Conservation (phyloP, 2,113 vertebrate genomes). For the Hepsetus odoe region DNA sequence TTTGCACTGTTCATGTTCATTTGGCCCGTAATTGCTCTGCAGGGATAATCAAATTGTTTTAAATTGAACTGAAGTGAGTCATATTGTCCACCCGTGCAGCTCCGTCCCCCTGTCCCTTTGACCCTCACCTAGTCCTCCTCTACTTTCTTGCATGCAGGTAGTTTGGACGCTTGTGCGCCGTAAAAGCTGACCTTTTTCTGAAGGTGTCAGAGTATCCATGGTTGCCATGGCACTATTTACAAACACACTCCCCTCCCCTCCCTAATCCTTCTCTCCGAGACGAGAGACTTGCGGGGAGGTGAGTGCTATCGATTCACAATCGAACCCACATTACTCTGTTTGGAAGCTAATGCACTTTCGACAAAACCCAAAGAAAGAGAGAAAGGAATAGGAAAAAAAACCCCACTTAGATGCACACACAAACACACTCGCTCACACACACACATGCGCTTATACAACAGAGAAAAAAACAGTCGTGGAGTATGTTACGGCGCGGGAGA, state of each 20-base stretch:
- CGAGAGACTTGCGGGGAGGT: conserved; percentile 51
- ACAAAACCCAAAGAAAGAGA: conserved; percentile 53
- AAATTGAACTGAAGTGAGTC: background rate
- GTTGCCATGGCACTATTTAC: conserved; percentile 65
- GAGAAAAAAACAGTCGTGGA: conserved; percentile 49
- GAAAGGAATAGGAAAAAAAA: conserved; percentile 39
- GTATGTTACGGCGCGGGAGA: conserved; percentile 44
- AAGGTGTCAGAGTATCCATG: conserved; percentile 44
- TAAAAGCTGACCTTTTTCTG: conserved; percentile 21
- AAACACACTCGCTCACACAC: conserved; percentile 19
- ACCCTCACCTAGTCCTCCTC: background rate
- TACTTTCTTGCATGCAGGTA: background rate
- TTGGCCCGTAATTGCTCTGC: background rate
- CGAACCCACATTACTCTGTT: conserved; percentile 64
- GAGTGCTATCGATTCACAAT: conserved; percentile 65
- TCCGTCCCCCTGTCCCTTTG: background rate
- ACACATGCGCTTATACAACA: background rate
- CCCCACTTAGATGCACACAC: conserved; percentile 30
- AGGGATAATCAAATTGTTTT: background rate
- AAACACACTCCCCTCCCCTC: conserved; percentile 54
- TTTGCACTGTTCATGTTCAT: background rate
- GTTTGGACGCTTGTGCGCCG: background rate
- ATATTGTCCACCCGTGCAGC: background rate
- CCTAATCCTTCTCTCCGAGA: conserved; percentile 45
- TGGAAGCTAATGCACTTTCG: conserved; percentile 68